Conservation (phyloP, 1,140 invertebrate species). For the Diprion similis region DNA sequence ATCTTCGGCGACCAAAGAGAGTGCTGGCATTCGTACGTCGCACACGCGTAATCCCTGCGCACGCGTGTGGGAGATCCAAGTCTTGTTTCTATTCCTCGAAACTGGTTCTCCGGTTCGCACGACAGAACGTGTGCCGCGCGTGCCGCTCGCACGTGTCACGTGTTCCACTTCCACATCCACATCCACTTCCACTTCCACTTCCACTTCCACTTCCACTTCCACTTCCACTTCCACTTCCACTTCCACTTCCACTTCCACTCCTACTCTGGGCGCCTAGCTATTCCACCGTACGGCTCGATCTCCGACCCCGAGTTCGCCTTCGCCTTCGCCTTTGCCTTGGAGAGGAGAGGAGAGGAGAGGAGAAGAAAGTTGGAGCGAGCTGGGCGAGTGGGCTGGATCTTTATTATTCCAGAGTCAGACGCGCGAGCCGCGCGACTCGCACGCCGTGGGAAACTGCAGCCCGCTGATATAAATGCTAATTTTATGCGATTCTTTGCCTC, state of each 20-base stretch:
- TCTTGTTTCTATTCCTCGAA: constrained; percentile 54
- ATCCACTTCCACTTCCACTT: too few species aligned
- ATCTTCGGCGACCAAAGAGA: too few species aligned
- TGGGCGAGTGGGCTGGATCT: background rate
- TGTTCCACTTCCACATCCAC: constrained; percentile 31
- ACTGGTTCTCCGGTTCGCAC: constrained; percentile 53
- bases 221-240: background rate
- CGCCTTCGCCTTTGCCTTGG: too few species aligned
- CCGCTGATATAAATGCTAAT: constrained; percentile 40
- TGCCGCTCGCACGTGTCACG: constrained; percentile 60
- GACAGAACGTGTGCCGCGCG: constrained; percentile 55
- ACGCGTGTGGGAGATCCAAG: constrained; percentile 26
- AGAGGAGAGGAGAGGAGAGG: background rate
- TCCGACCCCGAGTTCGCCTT: too few species aligned
- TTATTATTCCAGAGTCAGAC: constrained; percentile 20
- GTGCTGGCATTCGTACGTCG: background rate
- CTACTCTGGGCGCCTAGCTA: background rate
- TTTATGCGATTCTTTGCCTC: constrained; percentile 37
- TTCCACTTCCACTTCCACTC: background rate
- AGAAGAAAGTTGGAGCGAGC: background rate
- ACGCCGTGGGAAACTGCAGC: constrained; percentile 33
- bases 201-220: constrained; percentile 23
- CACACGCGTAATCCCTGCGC: constrained; percentile 13
- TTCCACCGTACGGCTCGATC: too few species aligned
- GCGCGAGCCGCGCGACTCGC: constrained; percentile 55